phyloP scores from a whole-genome alignment of 2,113 vertebrate genomes.

The Bostrychus sinensis region DNA sequence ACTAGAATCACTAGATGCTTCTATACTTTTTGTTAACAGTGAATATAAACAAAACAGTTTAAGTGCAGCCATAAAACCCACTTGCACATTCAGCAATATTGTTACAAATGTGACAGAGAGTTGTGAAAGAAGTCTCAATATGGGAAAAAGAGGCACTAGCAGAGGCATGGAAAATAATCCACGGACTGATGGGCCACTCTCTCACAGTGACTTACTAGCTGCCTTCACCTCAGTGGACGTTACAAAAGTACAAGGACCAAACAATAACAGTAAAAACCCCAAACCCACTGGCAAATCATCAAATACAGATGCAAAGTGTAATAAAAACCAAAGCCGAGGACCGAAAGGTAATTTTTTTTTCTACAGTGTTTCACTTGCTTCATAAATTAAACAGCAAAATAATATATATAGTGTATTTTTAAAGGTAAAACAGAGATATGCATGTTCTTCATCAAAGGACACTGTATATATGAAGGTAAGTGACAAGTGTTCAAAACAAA shows the following conservation, averaged over 20 bases:
- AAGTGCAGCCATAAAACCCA: too few species aligned
- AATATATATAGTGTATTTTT: too few species aligned
- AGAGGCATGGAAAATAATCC: neutral
- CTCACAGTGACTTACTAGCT: neutral
- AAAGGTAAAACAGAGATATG: conserved; percentile 79
- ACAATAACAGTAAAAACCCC: neutral
- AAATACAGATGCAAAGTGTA: too few species aligned
- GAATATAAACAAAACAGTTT: too few species aligned
- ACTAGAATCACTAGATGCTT: neutral
- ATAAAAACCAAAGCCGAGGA: too few species aligned
- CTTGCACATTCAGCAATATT: too few species aligned
- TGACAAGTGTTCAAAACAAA: neutral
- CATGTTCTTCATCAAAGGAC: conserved; percentile 76
- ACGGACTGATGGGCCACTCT: rapidly evolving
- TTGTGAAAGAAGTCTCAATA: neutral
- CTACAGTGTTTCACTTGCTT: too few species aligned
- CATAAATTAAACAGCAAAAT: too few species aligned
- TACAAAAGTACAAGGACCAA: too few species aligned
- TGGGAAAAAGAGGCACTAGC: neutral
- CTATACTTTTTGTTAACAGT: too few species aligned
- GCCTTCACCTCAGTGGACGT: rapidly evolving
- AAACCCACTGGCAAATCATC: too few species aligned
- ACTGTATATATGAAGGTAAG: conserved; percentile 74
- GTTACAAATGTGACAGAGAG: neutral
- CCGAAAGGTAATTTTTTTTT: too few species aligned